Conservation (phyloP, 2,888 invertebrate genomes). For the Mechanitis mazaeus region DNA sequence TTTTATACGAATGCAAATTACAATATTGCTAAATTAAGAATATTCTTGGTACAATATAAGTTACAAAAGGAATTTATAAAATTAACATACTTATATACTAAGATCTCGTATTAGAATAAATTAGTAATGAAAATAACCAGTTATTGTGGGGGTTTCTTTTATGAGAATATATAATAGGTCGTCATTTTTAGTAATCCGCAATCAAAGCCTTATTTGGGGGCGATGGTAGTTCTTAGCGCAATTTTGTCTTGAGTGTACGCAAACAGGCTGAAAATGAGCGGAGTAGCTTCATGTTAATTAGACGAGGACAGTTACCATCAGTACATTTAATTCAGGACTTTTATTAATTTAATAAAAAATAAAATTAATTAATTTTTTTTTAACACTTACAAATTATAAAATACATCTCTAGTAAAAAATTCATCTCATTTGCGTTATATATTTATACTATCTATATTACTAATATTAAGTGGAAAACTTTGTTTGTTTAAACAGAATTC, state of each 20-base stretch:
- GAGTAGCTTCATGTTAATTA: conserved; percentile 58
- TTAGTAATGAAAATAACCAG: conserved; percentile 18
- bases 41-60: neutral
- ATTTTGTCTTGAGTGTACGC: conserved; percentile 49
- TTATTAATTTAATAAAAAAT: neutral
- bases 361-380: neutral
- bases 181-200: conserved; percentile 44
- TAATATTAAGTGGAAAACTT: too few relatives aligned
- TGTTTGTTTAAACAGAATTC: too few relatives aligned
- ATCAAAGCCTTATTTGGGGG: conserved; percentile 35
- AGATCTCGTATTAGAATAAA: conserved; percentile 13
- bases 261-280: conserved; percentile 54
- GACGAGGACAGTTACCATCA: conserved; percentile 29
- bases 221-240: conserved; percentile 42
- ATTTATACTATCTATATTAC: too few relatives aligned
- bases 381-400: too few relatives aligned
- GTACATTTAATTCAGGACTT: neutral
- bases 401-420: too few relatives aligned
- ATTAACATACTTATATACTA: conserved; percentile 1
- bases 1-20: too few relatives aligned
- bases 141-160: conserved; percentile 20
- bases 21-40: too few relatives aligned
- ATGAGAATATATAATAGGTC: conserved; percentile 23
- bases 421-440: too few relatives aligned
- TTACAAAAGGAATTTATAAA: conserved; percentile 2